Base-by-base conservation (phyloP, 2,888 invertebrate species). In the Luperina testacea region DNA sequence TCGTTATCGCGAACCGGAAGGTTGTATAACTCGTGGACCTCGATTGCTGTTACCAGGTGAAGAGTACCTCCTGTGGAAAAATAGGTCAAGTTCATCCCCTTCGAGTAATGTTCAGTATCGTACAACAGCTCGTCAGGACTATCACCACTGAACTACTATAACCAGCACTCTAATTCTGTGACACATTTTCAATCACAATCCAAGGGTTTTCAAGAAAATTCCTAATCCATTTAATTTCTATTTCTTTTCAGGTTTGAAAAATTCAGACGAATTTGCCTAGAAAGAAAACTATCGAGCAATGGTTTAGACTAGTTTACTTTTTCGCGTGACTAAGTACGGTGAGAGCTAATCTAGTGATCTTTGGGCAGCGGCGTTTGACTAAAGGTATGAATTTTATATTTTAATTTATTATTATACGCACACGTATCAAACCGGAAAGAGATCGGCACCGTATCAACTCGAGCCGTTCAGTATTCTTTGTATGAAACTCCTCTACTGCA, bases 11-110 rank as follows among this genome's bases (percentile, higher is more conserved):
- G 81, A 1, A 85, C 27, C 0, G 88, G 87, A 0, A 0, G 38
- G 87, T 93, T 92, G 92, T 96, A 96, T 0, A 27, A 51, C 84
- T 92, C 92, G 90, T 96, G 96, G 9, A 92, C 70, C 0, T 92
- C 85, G 20, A 95, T 88, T 6, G 71, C 57, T 0, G 94, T 92
- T 11, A 95, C 92, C 0, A 76, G 27, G 79, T 90, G 88, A 0
- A 92, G 72, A 0, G 87, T 53, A 0, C 96, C 96, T 3, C 94
- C 96, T 95, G 86, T 1, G 70, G 2, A 61, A 59, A 80, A 78
- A 80, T 32, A 8, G 7, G 6, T 48, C 7, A 20, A n/a, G 20
- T 32, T 68, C 3, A n/a, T 17, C 9, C 27, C 9, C 17, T 20
- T 59, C n/a, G n/a, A 63, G 15, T 20, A n/a, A 4, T 32, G 15